Evolutionary conservation across 2,888 invertebrate species (phyloP).

Genomic region (Cephalotes varians): DNA sequence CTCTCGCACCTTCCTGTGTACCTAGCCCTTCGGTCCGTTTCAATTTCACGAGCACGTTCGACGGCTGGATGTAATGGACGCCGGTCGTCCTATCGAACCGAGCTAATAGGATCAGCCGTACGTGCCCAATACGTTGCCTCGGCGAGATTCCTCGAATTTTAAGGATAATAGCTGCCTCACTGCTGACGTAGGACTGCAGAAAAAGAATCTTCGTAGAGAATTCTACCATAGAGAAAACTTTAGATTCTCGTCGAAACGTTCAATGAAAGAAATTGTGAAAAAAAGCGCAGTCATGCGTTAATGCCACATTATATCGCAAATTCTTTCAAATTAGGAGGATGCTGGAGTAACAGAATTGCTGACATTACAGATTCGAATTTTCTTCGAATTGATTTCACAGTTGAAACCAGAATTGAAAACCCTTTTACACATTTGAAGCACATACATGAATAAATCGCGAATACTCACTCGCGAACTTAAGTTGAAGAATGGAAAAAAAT

Average conservation of each 20-base stretch:
- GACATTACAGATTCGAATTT: too few relatives aligned
- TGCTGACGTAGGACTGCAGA: not conserved
- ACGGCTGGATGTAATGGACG: slow-evolving; percentile 59
- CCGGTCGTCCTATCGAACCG: slow-evolving; percentile 60
- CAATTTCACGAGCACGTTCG: slow-evolving; percentile 65
- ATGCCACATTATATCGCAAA: not conserved
- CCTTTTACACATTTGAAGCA: too few relatives aligned
- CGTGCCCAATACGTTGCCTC: slow-evolving; percentile 53
- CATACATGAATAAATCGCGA: too few relatives aligned
- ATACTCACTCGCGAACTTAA: too few relatives aligned
- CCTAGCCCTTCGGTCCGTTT: slow-evolving; percentile 63
- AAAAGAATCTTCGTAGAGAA: not conserved
- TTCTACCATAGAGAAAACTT: not conserved
- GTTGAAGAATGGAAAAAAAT: too few relatives aligned
- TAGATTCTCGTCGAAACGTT: not conserved
- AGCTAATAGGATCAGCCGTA: slow-evolving; percentile 66
- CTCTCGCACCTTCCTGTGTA: slow-evolving; percentile 41
- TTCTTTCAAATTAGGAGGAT: not conserved
- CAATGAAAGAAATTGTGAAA: not conserved
- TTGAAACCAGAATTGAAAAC: too few relatives aligned
- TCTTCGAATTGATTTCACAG: too few relatives aligned
- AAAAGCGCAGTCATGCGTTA: not conserved
- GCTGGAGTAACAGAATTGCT: too few relatives aligned
- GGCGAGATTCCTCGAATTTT: slow-evolving; percentile 44
- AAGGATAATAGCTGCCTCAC: not conserved